Evolutionary conservation across 2,888 invertebrate species (phyloP), one percentile per base, ranked within the genome.

Genomic region (Quadroppia sp.): DNA sequence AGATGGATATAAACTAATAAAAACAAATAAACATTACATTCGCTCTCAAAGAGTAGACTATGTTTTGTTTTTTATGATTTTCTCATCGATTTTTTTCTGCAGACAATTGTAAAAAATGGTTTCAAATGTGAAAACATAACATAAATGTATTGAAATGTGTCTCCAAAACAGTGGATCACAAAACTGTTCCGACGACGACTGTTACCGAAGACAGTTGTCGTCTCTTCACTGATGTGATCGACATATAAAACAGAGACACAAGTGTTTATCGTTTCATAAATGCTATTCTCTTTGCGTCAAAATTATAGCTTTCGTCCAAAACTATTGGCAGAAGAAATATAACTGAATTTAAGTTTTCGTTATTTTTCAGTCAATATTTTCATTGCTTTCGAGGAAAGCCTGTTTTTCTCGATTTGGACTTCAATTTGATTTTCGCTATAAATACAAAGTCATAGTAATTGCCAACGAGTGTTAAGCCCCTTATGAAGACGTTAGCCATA

Each of bases 401-500:
- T n/a, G 2, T 45, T 45, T 7, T 36, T 7, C 6, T 36, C 36
- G 36, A 36, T 9, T 36, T 9, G 36, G 36, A 36, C 45, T 45
- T 45, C 6, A 45, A 45, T 15, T 15, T n/a, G n/a, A n/a, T 45
- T 45, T 45, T 45, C 45, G 11, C 45, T 45, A 17, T 9, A 17
- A 45, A 45, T 36, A 36, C 6, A 45, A 45, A 45, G 15, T 2
- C 6, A 45, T 17, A 45, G 6, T 45, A 15, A 45, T 2, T 45
- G 45, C 45, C 6, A 36, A 11, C 36, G 45, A 50, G 23, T 20
- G 20, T 20, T 20, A 59, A 4, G 4, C 59, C n/a, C n/a, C n/a
- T n/a, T 59, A 59, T 59, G 32, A 59, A 59, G 59, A 59, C n/a
- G 59, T 59, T 59, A 59, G 59, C 3, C 59, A 30, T 59, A 59